Base-by-base conservation (phyloP, 2,113 vertebrate species). In the Bostrychus sinensis region DNA sequence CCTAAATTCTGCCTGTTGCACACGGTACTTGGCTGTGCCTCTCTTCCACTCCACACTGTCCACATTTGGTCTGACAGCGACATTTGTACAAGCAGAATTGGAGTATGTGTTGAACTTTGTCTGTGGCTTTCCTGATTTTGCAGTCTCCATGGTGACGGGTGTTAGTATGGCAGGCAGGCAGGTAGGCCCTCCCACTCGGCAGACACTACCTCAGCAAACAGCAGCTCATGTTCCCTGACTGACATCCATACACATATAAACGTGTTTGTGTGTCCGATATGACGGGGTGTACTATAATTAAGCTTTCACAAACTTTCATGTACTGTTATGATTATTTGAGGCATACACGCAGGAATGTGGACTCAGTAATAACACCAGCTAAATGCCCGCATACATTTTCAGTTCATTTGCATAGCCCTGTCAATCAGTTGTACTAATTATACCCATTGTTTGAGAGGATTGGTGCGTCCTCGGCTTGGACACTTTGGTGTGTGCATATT, bases 91-190 rank as follows among this genome's bases (percentile, higher is more conserved):
- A 64, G 48, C 42, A 36, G 57, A 54, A 62, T 56, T 51, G 36
- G 48, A 64, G 59, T 37, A 32, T 22, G 25, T 67, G 66, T 65
- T 72, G 68, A 42, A 59, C 65, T 66, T 53, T 59, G 39, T 60
- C 30, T 69, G 41, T 59, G 53, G 22, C 61, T 54, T 75, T 62
- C 19, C 39, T 59, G 46, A 72, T 77, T 77, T 74, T 59, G 46
- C 66, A 32, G 66, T 83, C 58, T 74, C 77, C 74, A 84, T 84
- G 82, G 82, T 61, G 77, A 83, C 61, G 57, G 37, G 58, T 72
- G 53, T 67, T 72, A 75, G 64, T 72, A 60, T 74, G 70, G 70
- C 56, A 65, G 58, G 36, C 62, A 13, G 56, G 36, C 62, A 16
- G 56, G 71, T 67, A 32, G 69, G 17, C 43, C 73, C 67, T 78